These are phyloP conservation scores for Drosophila gunungcola DNA, from an alignment of 1,140 invertebrate genomes.

Conservation along the genomic window DNA sequence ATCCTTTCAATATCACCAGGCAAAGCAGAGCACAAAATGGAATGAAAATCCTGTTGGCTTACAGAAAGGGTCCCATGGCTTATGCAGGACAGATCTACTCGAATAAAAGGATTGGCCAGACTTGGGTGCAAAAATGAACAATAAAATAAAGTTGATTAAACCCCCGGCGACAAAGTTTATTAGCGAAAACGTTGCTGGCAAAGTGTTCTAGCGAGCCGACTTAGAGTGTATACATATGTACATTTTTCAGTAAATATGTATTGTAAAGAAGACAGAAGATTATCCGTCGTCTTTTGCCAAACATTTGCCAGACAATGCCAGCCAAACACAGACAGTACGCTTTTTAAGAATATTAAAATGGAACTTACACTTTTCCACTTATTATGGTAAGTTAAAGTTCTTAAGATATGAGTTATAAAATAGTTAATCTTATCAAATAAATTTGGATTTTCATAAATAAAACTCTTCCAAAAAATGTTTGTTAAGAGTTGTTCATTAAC, in stretches of 20 bases:
- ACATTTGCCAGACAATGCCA: slow-evolving; percentile 31
- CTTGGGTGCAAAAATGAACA: slow-evolving; percentile 22
- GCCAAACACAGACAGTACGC: slow-evolving; percentile 17
- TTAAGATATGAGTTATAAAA: no score
- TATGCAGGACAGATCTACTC: neutral
- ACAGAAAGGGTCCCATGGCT: slow-evolving; percentile 25
- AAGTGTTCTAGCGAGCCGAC: slow-evolving; percentile 5
- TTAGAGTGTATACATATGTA: slow-evolving; percentile 3
- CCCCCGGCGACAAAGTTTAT: slow-evolving; percentile 49
- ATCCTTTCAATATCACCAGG: slow-evolving; percentile 34
- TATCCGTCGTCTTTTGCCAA: slow-evolving; percentile 16
- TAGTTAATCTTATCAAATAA: neutral
- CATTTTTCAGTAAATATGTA: slow-evolving; percentile 22
- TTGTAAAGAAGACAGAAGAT: slow-evolving; percentile 17
- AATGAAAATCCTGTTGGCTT: slow-evolving; percentile 47
- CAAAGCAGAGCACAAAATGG: slow-evolving; percentile 19
- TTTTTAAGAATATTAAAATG: slow-evolving; percentile 59
- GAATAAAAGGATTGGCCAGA: slow-evolving; percentile 16
- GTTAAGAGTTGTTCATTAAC: no score
- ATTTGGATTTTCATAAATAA: neutral
- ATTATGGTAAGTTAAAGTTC: neutral
- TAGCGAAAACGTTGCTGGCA: slow-evolving; percentile 14
- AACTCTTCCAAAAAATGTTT: no score
- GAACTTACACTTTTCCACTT: slow-evolving; percentile 30
- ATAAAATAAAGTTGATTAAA: slow-evolving; percentile 70